phyloP scores from a whole-genome alignment of 1,140 invertebrate genomes.

The Helicoverpa armigera region DNA sequence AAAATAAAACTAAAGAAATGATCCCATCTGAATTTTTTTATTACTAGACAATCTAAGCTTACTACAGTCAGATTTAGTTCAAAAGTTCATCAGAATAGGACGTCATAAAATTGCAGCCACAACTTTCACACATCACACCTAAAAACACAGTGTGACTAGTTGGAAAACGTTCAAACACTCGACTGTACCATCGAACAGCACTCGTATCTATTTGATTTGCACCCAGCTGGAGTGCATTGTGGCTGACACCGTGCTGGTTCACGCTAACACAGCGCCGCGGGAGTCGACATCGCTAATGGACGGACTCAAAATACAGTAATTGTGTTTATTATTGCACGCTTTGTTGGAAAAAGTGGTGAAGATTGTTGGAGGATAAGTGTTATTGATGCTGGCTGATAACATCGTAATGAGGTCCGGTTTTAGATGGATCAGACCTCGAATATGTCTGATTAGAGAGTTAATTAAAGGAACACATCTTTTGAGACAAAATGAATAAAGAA shows the following conservation, averaged over 20 bases:
- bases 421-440: too few species aligned
- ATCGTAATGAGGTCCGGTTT: constrained; percentile 1
- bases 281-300: constrained; percentile 20
- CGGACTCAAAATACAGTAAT: constrained; percentile 32
- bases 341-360: neutral
- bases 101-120: too few species aligned
- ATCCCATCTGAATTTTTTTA: too few species aligned
- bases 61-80: too few species aligned
- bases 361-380: neutral
- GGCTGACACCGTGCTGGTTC: constrained; percentile 35
- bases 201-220: constrained; percentile 31
- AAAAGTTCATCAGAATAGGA: too few species aligned
- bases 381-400: neutral
- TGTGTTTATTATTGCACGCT: constrained; percentile 23
- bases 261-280: constrained; percentile 8
- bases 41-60: too few species aligned
- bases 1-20: too few species aligned
- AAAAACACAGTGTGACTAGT: constrained; percentile 19
- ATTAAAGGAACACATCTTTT: too few species aligned
- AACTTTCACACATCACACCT: neutral
- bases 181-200: constrained; percentile 14
- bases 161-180: constrained; percentile 32
- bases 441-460: too few species aligned
- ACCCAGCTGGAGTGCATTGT: constrained; percentile 39
- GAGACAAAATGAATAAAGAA: too few species aligned